Base-by-base conservation (phyloP, 2,113 vertebrate species). In the Neoarius graeffei region DNA sequence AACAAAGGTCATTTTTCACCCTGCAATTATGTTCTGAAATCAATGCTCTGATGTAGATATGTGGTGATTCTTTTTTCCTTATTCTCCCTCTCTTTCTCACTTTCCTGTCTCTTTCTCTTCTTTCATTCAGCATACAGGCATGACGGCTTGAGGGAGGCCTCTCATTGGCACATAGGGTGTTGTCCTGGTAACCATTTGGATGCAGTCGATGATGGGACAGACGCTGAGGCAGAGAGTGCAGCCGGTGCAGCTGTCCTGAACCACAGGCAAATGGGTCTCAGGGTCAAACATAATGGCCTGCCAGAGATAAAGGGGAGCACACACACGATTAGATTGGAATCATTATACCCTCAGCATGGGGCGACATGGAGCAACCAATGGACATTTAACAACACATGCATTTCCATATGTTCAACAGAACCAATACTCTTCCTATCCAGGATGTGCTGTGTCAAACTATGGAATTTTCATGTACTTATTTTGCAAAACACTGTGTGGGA, bases 191-290 rank as follows among this genome's bases (percentile, higher is more conserved):
- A 97, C 96, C 97, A 97, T 97, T 91, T 79, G 94, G 96, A 98
- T 97, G 96, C 97, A 97, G 95, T 97, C 95, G 89, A 96, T 94
- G 92, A 97, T 93, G 84, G 97, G 97, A 92, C 97, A 97, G 92
- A 97, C 94, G 23, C 97, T 97, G 91, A 97, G 93, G 84, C 97
- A 97, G 89, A 97, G 95, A 64, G 96, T 96, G 91, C 97, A 97
- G 93, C 96, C 97, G 0, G 97, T 97, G 3, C 97, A 98, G 90
- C 91, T 93, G 92, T 96, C 96, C 20, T 93, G 95, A 23, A 97
- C 90, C 7, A 87, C 89, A 89, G 96, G 97, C 93, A 98, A 94
- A 94, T 97, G 97, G 90, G 95, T 97, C 81, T 95, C 62, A 0
- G 96, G 94, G 93, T 97, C 96, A 94, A 97, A 97, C 92, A 59